Evolutionary conservation across 2,797 vertebrate species (phyloP), one percentile per base, ranked within the genome.

Genomic region (Chaetodon trifasciatus): DNA sequence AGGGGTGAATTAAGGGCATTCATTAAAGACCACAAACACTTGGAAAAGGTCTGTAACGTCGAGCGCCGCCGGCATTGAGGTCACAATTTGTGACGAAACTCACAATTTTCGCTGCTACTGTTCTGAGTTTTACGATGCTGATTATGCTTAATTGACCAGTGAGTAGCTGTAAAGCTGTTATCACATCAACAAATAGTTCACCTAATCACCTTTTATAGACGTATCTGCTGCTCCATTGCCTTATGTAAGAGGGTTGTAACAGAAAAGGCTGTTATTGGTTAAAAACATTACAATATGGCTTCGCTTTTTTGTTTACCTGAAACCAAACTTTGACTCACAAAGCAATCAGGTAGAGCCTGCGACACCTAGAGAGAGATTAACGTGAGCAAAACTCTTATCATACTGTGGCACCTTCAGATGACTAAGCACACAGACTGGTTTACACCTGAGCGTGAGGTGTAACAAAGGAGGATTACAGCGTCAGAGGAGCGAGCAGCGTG

Each of bases 391-490:
- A 78, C 65, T 68, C 53, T 67, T 73, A 73, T 86, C 77, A 79
- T 74, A 76, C 63, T 76, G 44, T 24, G 50, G 63, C 44, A 81
- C 79, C 75, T 73, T 49, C 2, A 17, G 71, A 79, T 91, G 89
- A 92, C 87, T 86, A 86, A 92, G 91, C 87, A 88, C 56, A 64
- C 66, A 28, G 67, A 42, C 76, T 10, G 83, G 72, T 81, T 82
- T 56, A 75, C 84, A 84, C 76, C 68, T 50, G 79, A 82, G 57
- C 86, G 92, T 87, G 90, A 84, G 83, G 80, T 57, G 82, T 11
- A 76, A 90, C 91, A 87, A 88, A 86, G 94, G 85, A 88, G 91
- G 95, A 92, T 95, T 95, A 95, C 72, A 86, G 94, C 85, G 91
- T 95, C 93, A 82, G 74, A 93, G 46, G 52, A 78, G 78, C 81